A percentile compares a stretch with the other conserved stretches of the same genome.
phyloP scores from a whole-genome alignment of 2,888 invertebrate genomes.

The Stramonita haemastoma region DNA sequence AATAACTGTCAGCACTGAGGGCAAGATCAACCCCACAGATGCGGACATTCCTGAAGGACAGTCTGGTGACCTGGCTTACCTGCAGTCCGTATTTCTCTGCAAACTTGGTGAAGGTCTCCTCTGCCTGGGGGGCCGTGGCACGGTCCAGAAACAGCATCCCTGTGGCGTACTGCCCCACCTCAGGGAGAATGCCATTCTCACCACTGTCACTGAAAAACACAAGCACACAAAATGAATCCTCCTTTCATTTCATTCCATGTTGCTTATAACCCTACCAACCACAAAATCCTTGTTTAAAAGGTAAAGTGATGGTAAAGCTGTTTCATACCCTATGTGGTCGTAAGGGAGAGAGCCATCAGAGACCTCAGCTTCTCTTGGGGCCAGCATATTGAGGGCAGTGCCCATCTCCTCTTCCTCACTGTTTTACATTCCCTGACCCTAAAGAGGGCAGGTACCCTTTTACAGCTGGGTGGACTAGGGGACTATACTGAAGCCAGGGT shows the following conservation, averaged over 20 bases:
- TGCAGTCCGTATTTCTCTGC: constrained; percentile 88
- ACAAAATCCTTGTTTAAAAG: too few relatives aligned
- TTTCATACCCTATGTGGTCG: too few relatives aligned
- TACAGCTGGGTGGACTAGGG: too few relatives aligned
- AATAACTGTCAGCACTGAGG: too few relatives aligned
- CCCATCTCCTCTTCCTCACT: too few relatives aligned
- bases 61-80: constrained; percentile 76
- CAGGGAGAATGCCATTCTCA: constrained; percentile 89
- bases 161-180: constrained; percentile 94
- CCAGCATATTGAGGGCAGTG: too few relatives aligned
- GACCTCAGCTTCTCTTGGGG: too few relatives aligned
- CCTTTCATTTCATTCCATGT: neutral
- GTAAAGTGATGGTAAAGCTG: too few relatives aligned
- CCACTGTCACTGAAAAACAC: constrained; percentile 33
- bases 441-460: too few relatives aligned
- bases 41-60: neutral
- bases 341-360: too few relatives aligned
- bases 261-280: neutral
- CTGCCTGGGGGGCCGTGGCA: constrained; percentile 81
- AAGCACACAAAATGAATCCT: neutral
- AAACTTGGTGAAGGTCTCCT: constrained; percentile 88
- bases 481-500: too few relatives aligned
- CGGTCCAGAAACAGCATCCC: constrained; percentile 95
- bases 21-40: neutral
- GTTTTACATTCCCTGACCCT: too few relatives aligned